Evolutionary conservation across 2,113 vertebrate species (phyloP).

Genomic region (Isurus oxyrinchus): DNA sequence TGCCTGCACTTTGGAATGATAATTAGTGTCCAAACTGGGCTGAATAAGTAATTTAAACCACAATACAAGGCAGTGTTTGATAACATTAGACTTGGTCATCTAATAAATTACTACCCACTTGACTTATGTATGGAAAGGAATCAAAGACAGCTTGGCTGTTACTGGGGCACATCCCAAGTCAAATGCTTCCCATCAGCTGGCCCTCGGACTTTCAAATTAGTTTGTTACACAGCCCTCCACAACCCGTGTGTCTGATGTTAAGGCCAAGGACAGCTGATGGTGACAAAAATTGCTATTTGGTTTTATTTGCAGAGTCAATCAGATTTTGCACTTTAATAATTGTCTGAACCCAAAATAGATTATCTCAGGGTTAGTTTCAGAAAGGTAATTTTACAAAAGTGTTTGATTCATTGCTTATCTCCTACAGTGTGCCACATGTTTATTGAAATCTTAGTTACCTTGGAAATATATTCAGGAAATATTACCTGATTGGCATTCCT

Average conservation of each 20-base stretch:
- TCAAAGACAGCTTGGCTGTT: not conserved
- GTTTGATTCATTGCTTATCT: constrained; percentile 15
- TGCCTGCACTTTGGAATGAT: too few species aligned
- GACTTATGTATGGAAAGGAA: not conserved
- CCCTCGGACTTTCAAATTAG: not conserved
- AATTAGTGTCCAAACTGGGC: not conserved
- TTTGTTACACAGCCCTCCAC: not conserved
- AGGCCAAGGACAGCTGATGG: not conserved
- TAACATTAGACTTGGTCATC: constrained; percentile 15
- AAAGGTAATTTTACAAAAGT: not conserved
- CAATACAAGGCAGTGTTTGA: not conserved
- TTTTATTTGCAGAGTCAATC: not conserved
- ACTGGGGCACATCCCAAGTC: not conserved
- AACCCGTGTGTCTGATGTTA: not conserved
- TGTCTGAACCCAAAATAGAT: not conserved
- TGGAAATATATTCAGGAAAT: not conserved
- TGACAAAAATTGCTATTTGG: not conserved
- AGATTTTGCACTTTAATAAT: not conserved
- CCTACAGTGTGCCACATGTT: not conserved
- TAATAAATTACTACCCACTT: not conserved
- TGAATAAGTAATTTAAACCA: constrained; percentile 1
- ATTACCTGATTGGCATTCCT: constrained; percentile 25
- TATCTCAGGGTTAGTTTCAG: not conserved
- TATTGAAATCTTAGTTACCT: not conserved
- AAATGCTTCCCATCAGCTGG: not conserved